Evolutionary conservation across 1,140 invertebrate genomes (phyloP).

Genomic region (Macrobrachium rosenbergii): DNA sequence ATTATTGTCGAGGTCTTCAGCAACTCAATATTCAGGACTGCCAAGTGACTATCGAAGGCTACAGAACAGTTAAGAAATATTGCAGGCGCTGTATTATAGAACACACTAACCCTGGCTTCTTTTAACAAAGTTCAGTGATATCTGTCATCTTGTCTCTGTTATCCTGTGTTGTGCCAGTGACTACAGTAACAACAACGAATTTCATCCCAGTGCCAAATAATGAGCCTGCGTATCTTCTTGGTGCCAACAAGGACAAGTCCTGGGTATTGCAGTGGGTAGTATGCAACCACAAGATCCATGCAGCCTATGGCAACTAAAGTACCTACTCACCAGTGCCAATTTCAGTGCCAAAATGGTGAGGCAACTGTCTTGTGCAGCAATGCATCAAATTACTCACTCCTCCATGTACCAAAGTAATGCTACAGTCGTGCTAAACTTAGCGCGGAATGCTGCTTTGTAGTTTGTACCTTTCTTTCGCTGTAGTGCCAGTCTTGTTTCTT

Average conservation of each 20-base stretch:
- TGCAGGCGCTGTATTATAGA: conserved; percentile 93
- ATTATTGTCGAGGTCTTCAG: conserved; percentile 85
- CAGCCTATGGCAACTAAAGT: conserved; percentile 40
- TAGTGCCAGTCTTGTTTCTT: conserved; percentile 28
- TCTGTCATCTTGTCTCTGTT: conserved; percentile 4
- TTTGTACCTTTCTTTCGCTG: conserved; percentile 7
- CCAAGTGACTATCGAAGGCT: conserved; percentile 87
- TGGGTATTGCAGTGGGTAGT: conserved; percentile 1
- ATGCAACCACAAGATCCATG: background rate
- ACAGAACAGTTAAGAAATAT: conserved; percentile 90
- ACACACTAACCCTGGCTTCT: conserved; percentile 94
- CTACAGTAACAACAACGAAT: conserved; percentile 31
- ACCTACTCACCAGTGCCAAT: conserved; percentile 60
- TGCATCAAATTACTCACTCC: conserved; percentile 47
- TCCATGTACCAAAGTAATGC: conserved; percentile 59
- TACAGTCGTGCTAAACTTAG: conserved; percentile 35
- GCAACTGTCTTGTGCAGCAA: conserved; percentile 38
- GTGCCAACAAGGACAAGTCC: conserved; percentile 50
- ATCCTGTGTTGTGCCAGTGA: conserved; percentile 60
- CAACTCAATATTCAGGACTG: conserved; percentile 94
- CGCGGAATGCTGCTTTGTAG: conserved; percentile 43
- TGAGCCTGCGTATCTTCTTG: conserved; percentile 42
- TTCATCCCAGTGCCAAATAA: conserved; percentile 61
- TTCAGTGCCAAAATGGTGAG: conserved; percentile 61
- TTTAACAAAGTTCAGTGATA: conserved; percentile 70